Percentiles rank a stretch among this genome's conserved stretches.
Conservation (phyloP, 2,888 invertebrate genomes). For the Limnephilus rhombicus region DNA sequence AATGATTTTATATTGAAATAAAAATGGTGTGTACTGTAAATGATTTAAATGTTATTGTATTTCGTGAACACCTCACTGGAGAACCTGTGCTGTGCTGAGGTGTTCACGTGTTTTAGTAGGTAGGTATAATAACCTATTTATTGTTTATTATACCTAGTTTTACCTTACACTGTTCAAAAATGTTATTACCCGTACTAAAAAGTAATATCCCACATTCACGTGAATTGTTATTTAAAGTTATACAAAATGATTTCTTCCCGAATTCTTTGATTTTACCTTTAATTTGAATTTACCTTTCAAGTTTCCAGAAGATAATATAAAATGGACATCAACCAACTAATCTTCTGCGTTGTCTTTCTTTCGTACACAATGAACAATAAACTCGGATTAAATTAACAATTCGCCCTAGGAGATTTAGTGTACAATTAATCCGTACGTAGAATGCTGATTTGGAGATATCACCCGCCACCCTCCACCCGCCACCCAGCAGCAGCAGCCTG, state of each 20-base stretch:
- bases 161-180: not conserved
- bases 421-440: not conserved
- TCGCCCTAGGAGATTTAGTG: too few relatives aligned
- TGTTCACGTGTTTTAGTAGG: too few relatives aligned
- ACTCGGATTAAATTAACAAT: not conserved
- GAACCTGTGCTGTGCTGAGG: too few relatives aligned
- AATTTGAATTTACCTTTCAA: not conserved
- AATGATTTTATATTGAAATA: too few relatives aligned
- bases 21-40: too few relatives aligned
- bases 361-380: not conserved
- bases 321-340: not conserved
- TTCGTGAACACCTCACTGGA: too few relatives aligned
- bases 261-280: not conserved
- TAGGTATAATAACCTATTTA: too few relatives aligned
- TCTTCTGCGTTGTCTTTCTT: not conserved
- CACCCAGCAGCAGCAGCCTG: too few relatives aligned
- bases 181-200: not conserved
- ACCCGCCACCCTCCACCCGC: not conserved
- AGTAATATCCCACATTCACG: not conserved
- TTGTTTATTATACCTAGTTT: not conserved
- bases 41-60: too few relatives aligned
- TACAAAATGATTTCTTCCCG: not conserved
- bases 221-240: not conserved
- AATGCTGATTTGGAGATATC: not conserved
- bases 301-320: not conserved